A percentile compares a stretch with the other conserved stretches of the same genome.
Evolutionary conservation across 2,888 invertebrate species (phyloP).

Genomic region (Athrips mouffetella): DNA sequence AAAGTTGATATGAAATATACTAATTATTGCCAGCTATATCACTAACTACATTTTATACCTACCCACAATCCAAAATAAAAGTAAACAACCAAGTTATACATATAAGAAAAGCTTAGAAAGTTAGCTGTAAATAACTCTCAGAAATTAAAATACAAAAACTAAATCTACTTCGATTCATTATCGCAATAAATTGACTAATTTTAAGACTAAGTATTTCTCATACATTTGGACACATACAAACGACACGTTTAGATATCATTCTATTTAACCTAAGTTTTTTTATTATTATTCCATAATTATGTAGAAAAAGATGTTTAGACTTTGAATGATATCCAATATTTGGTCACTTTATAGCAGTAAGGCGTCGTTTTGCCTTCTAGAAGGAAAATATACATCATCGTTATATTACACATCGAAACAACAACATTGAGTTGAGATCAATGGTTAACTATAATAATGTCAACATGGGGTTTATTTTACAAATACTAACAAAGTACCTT

Average conservation of each 20-base stretch:
- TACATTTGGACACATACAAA: slow-evolving; percentile 55
- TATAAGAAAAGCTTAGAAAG: slow-evolving; percentile 57
- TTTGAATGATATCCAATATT: slow-evolving; percentile 52
- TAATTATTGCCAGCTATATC: slow-evolving; percentile 25
- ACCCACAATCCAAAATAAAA: slow-evolving; percentile 64
- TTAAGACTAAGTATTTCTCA: slow-evolving; percentile 58
- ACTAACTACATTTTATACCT: slow-evolving; percentile 47
- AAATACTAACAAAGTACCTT: too few relatives aligned
- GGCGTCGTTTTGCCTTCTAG: slow-evolving; percentile 51
- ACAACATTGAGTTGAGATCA: slow-evolving; percentile 65
- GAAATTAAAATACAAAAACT: slow-evolving; percentile 52
- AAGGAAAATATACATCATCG: slow-evolving; percentile 44
- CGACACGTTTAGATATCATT: slow-evolving; percentile 39
- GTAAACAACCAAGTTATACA: slow-evolving; percentile 64
- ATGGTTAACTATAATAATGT: slow-evolving; percentile 46
- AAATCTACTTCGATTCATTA: slow-evolving; percentile 58
- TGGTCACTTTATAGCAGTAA: slow-evolving; percentile 60
- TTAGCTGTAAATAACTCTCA: slow-evolving; percentile 48
- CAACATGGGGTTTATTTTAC: slow-evolving; percentile 19
- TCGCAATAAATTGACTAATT: slow-evolving; percentile 62
- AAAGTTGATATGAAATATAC: slow-evolving; percentile 6
- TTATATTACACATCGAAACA: slow-evolving; percentile 25
- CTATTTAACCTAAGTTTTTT: slow-evolving; percentile 37
- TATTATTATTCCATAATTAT: slow-evolving; percentile 42
- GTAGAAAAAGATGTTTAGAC: slow-evolving; percentile 55